Evolutionary conservation across 2,113 vertebrate genomes (phyloP), one percentile per base, ranked within the genome.

Genomic region (Bufo gargarizans): DNA sequence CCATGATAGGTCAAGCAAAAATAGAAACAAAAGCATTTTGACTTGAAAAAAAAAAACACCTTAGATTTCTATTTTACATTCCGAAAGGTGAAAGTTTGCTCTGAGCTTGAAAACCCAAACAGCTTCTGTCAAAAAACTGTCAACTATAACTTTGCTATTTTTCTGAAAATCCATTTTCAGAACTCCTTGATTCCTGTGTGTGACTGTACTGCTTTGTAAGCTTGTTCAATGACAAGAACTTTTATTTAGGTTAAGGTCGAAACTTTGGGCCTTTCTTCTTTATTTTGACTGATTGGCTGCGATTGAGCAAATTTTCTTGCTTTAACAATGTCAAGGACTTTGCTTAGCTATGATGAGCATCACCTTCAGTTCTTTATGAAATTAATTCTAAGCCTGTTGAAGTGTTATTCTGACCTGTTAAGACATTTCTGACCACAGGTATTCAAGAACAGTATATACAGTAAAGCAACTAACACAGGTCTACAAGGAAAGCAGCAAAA

Each of bases 241-340:
- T 76, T 45, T 61, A 80, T 81, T 81, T 56, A 81, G 78, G 78
- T 17, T 81, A 61, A 59, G 78, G 45, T 45, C 12, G 45, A 59
- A 59, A 45, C 56, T 19, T 4, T 61, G 56, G 19, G 33, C 12
- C 33, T 59, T 81, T 61, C n/a, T 81, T 81, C 55, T 43, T 45
- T 10, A 61, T 81, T 58, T 61, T 19, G 4, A 11, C 6, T 55
- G 19, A n/a, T 3, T 58, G 55, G 19, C 55, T 59, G 22, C 61
- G 55, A 61, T 61, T 81, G 22, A 81, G 56, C 22, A 45, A 59
- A 61, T 81, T 81, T 76, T 22, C 45, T 7, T 45, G 33, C 56
- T 81, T 61, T 61, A 81, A 45, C 78, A 81, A 81, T 61, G 55
- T 81, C 78, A 81, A 81, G 78, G 77, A 56, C 77, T 80, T 59